Evolutionary conservation across 2,113 vertebrate genomes (phyloP).

Genomic region (Ammodytes marinus): DNA sequence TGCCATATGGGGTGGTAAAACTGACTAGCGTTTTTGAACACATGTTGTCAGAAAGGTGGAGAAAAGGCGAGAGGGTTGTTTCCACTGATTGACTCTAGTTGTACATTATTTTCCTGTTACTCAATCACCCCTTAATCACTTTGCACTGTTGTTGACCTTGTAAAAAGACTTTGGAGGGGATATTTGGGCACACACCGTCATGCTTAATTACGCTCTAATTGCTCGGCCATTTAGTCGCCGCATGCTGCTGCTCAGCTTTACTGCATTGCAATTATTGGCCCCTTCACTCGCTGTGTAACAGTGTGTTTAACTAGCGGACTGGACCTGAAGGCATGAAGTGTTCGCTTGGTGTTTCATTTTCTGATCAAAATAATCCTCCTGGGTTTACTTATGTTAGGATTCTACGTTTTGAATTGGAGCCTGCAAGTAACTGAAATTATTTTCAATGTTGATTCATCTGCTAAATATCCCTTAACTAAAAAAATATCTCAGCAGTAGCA

Average conservation of each 20-base stretch:
- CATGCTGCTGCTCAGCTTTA: conserved; percentile 22
- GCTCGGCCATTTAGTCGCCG: conserved; percentile 45
- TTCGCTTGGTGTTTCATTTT: not conserved
- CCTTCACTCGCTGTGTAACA: not conserved
- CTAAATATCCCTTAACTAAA: too few relatives aligned
- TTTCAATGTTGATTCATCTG: not conserved
- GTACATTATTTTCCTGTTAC: conserved; percentile 35
- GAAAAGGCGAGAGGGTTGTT: not conserved
- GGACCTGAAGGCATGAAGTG: conserved; percentile 4
- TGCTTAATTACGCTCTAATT: conserved; percentile 66
- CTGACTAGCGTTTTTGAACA: too few relatives aligned
- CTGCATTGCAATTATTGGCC: conserved; percentile 10
- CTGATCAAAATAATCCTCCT: not conserved
- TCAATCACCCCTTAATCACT: not conserved
- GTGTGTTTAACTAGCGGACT: conserved; percentile 1
- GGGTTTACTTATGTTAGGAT: not conserved
- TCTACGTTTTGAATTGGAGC: not conserved
- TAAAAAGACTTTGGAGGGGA: conserved; percentile 25
- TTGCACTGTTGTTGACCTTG: conserved; percentile 35
- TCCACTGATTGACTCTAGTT: conserved; percentile 9
- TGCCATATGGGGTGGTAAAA: too few relatives aligned
- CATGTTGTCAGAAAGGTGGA: too few relatives aligned
- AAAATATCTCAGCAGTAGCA: too few relatives aligned
- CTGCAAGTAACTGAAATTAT: not conserved
- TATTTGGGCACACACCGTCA: conserved; percentile 41